These are phyloP conservation scores for Datnioides undecimradiatus DNA, from an alignment of 2,113 vertebrate genomes.

Conservation along the genomic window DNA sequence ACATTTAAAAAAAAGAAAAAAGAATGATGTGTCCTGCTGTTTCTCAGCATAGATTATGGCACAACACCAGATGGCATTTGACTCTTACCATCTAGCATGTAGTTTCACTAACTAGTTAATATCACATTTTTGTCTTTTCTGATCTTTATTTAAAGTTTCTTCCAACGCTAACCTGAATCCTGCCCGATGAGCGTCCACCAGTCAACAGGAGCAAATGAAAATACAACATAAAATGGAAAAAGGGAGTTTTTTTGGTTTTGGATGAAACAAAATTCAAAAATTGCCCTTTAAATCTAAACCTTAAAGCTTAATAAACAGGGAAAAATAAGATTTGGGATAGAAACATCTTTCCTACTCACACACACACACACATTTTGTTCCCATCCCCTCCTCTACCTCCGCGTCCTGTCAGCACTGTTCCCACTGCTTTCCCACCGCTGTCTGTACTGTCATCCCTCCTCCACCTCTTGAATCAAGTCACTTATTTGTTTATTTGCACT, in stretches of 20 bases:
- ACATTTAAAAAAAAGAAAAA: too few relatives aligned
- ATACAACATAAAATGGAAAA: not conserved
- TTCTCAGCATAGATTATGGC: too few relatives aligned
- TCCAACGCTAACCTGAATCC: not conserved
- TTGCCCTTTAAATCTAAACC: too few relatives aligned
- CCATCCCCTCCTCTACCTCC: not conserved
- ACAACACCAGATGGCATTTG: not conserved
- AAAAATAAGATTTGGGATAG: not conserved
- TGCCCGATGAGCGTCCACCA: too few relatives aligned
- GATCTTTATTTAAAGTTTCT: too few relatives aligned
- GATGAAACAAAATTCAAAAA: not conserved
- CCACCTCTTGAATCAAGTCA: not conserved
- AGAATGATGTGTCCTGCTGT: too few relatives aligned
- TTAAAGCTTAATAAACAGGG: not conserved
- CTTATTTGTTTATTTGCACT: not conserved
- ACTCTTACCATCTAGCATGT: not conserved
- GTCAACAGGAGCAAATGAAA: too few relatives aligned
- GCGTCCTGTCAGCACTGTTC: not conserved
- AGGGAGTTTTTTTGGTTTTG: too few relatives aligned
- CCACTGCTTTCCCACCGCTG: constrained; percentile 40
- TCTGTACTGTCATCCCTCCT: not conserved
- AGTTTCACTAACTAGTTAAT: too few relatives aligned
- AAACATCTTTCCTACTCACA: too few relatives aligned
- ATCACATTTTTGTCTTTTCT: too few relatives aligned
- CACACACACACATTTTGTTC: not conserved